Evolutionary conservation across 1,140 invertebrate species (phyloP).

Genomic region (Kradibia gibbosae): DNA sequence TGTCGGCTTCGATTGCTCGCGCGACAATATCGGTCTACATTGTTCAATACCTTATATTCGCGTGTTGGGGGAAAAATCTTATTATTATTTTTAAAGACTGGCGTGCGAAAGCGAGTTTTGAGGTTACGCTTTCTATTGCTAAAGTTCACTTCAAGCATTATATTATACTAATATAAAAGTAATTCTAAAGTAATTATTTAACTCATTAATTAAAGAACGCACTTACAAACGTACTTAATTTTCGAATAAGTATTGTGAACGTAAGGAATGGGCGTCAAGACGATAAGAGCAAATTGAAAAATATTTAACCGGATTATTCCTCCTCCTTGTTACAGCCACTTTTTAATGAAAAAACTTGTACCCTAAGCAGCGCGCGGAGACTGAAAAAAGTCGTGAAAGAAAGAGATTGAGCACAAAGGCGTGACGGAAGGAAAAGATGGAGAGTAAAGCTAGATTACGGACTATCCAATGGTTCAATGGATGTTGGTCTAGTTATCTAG

Average conservation of each 20-base stretch:
- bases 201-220: neutral
- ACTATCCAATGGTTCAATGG: neutral
- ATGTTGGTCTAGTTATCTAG: neutral
- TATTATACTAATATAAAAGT: no score
- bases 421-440: no score
- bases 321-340: neutral
- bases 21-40: no score
- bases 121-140: no score
- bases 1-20: no score
- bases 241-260: neutral
- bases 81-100: no score
- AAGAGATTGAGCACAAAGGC: neutral
- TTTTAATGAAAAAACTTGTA: slow-evolving; percentile 42
- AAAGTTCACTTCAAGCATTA: no score
- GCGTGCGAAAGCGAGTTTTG: no score
- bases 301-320: slow-evolving; percentile 31
- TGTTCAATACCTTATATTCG: no score
- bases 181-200: no score
- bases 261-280: neutral
- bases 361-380: neutral
- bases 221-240: neutral
- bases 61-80: no score
- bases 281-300: slow-evolving; percentile 23
- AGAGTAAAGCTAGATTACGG: neutral
- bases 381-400: neutral